Percentiles rank a stretch among this genome's conserved stretches.
phyloP scores from a whole-genome alignment of 2,797 vertebrate species.

The Mus minutoides region DNA sequence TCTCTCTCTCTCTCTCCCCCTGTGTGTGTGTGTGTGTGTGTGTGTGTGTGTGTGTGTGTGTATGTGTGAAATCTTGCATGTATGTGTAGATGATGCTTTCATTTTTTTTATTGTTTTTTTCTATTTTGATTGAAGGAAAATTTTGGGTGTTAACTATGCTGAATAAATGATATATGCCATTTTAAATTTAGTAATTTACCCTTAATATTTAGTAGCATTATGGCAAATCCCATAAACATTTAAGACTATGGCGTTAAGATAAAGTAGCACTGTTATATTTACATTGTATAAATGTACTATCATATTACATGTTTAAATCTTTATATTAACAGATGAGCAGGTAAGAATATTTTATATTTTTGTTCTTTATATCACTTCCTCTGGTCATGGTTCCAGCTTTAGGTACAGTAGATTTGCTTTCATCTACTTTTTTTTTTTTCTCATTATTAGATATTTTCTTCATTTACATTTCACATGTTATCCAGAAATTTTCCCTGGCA shows the following conservation, averaged over 20 bases:
- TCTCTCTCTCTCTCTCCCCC: too few relatives aligned
- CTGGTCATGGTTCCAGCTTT: not conserved
- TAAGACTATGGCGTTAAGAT: not conserved
- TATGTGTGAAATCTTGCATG: too few relatives aligned
- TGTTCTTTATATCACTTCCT: not conserved
- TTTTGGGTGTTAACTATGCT: not conserved
- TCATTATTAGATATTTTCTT: too few relatives aligned
- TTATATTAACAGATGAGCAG: not conserved
- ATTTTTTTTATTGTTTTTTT: not conserved
- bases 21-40: too few relatives aligned
- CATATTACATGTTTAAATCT: not conserved
- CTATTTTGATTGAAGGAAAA: not conserved
- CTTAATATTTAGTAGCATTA: not conserved
- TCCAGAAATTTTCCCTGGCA: too few relatives aligned
- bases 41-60: too few relatives aligned
- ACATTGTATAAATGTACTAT: not conserved
- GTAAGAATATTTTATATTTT: not conserved
- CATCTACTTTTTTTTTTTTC: too few relatives aligned
- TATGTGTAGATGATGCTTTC: not conserved
- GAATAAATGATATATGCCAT: not conserved
- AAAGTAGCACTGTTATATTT: not conserved
- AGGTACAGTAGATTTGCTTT: accelerated
- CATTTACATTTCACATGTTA: too few relatives aligned
- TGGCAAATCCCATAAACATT: not conserved
- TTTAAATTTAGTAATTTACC: not conserved